These are phyloP conservation scores for Musca vetustissima DNA, from an alignment of 1,140 invertebrate genomes.

Conservation along the genomic window DNA sequence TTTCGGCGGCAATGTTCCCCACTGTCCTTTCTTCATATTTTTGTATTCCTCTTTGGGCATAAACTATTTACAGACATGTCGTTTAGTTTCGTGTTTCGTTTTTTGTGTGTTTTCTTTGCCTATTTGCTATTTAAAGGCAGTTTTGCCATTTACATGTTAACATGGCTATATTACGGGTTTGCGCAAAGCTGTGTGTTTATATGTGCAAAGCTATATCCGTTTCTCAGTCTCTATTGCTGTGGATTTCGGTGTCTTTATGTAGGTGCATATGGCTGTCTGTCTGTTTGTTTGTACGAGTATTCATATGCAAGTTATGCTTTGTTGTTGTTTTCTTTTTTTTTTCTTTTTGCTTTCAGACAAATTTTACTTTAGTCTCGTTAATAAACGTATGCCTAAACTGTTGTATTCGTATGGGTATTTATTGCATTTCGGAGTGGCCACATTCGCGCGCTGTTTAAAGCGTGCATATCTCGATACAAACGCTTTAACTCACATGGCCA, in stretches of 20 bases:
- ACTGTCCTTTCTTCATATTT: background rate
- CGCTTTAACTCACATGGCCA: background rate
- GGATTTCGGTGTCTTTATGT: too few species aligned
- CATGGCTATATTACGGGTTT: background rate
- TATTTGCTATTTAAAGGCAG: conserved; percentile 3
- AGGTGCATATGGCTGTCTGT: too few species aligned
- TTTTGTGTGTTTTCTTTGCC: background rate
- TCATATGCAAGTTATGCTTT: background rate
- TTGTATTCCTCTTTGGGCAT: background rate
- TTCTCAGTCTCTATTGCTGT: too few species aligned
- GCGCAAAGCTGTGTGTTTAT: background rate
- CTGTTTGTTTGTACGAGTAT: too few species aligned
- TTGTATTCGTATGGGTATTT: background rate
- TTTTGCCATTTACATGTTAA: conserved; percentile 10
- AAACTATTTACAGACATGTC: background rate
- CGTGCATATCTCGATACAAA: background rate
- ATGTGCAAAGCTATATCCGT: too few species aligned
- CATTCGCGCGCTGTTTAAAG: background rate
- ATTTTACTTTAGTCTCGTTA: background rate
- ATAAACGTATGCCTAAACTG: too few species aligned
- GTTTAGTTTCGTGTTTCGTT: background rate
- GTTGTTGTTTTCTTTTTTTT: background rate
- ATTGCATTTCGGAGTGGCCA: too few species aligned
- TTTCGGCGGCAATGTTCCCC: background rate
- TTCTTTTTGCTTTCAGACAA: conserved; percentile 4